These are phyloP conservation scores for Coturnix japonica DNA, from an alignment of 2,113 vertebrate species.

Conservation along the genomic window DNA sequence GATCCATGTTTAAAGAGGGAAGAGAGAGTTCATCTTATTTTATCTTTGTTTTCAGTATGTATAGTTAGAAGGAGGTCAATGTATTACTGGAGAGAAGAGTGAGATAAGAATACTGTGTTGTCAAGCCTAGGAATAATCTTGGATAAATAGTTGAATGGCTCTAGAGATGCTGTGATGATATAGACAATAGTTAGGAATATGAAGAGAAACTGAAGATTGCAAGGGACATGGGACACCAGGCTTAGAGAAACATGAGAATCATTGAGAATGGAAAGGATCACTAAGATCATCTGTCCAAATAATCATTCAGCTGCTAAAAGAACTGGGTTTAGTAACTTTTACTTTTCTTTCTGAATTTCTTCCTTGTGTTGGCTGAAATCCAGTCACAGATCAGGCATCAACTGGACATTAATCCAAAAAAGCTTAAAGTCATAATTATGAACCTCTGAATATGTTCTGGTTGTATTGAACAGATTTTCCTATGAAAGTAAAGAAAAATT, in stretches of 20 bases:
- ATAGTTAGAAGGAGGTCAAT: not conserved
- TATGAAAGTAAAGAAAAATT: not conserved
- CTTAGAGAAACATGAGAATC: not conserved
- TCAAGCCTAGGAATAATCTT: not conserved
- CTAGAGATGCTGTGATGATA: not conserved
- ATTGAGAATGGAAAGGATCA: too few relatives aligned
- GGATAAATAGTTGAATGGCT: not conserved
- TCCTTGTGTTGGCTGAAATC: not conserved
- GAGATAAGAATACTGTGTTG: not conserved
- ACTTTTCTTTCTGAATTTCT: not conserved
- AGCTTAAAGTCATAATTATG: not conserved
- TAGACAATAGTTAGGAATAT: not conserved
- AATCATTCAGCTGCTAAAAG: not conserved
- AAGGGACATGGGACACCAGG: not conserved
- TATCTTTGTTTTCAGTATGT: not conserved
- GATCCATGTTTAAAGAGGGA: not conserved
- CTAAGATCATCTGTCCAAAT: too few relatives aligned
- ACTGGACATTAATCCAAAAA: not conserved
- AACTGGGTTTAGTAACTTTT: not conserved
- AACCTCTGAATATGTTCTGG: not conserved
- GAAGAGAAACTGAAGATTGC: not conserved
- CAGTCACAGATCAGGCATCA: not conserved
- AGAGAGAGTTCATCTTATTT: not conserved
- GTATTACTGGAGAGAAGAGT: not conserved
- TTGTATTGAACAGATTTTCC: not conserved